Base-by-base conservation (phyloP, 1,140 invertebrate genomes). In the Drosophila pallidifrons region DNA sequence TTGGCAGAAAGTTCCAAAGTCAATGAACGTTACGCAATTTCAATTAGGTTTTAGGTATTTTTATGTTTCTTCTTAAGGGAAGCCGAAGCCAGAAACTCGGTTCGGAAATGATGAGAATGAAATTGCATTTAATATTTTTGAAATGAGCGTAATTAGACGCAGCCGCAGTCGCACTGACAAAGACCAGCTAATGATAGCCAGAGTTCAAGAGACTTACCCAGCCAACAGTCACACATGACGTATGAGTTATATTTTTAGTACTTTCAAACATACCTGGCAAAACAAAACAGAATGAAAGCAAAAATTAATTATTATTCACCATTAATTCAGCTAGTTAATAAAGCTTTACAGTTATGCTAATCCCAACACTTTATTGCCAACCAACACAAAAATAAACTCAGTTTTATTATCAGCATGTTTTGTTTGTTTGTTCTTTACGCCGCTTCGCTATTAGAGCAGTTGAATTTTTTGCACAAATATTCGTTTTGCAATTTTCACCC, bases 11-110 rank as follows among this genome's bases (percentile, higher is more conserved):
- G 76, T 85, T 81, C 55, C 65, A 74, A 85, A 85, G 88, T 91
- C 88, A 91, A 91, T 91, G 88, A 91, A 91, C 88, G 88, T 89
- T 89, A 63, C 78, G 85, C 88, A 91, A 91, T 91, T 91, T 91
- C 88, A 91, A 91, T 91, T 91, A 82, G 82, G 66, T 67, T 79
- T 80, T 61, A 25, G 55, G 15, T 35, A 60, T 25, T 25, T 32
- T 32, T 32, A 32, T 5, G 1, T 32, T 8, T 52, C 20, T 25
- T 25, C 20, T 71, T 72, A 61, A 43, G 66, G 47, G 46, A 30
- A 60, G 76, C 30, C 2, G 41, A 51, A 61, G 25, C 45, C n/a
- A 43, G 13, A 10, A 64, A 41, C 46, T 68, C 51, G 43, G 30
- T 32, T 86, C 79, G 79, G 83, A 89, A 88, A 88, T 77, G 83